A percentile compares a stretch with the other conserved stretches of the same genome.
Evolutionary conservation across 2,888 invertebrate genomes (phyloP).

Genomic region (Pheosia tremula): DNA sequence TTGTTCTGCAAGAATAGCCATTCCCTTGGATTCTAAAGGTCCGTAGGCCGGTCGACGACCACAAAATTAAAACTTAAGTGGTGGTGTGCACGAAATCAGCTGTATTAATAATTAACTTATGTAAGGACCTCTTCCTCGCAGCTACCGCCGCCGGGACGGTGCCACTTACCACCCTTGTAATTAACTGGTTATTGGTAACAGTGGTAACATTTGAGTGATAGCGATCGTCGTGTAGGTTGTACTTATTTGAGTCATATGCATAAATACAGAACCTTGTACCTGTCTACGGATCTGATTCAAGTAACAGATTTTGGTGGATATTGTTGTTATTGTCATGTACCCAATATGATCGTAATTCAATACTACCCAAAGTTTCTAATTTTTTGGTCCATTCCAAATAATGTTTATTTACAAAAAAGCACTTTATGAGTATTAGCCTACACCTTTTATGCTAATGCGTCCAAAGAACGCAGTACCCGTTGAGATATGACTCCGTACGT

Average conservation of each 20-base stretch:
- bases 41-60: no score
- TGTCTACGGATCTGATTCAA: not conserved
- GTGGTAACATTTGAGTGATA: not conserved
- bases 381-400: not conserved
- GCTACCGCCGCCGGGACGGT: constrained; percentile 18
- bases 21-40: no score
- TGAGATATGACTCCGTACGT: not conserved
- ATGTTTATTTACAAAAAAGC: constrained; percentile 7
- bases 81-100: constrained; percentile 18
- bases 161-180: constrained; percentile 26
- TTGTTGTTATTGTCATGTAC: no score
- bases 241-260: not conserved
- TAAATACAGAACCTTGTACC: not conserved
- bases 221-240: not conserved
- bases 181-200: constrained; percentile 17
- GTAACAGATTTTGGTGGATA: no score
- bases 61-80: not conserved
- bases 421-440: constrained; percentile 18
- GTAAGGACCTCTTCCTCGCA: constrained; percentile 23
- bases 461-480: not conserved
- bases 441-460: constrained; percentile 51
- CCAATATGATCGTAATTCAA: no score
- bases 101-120: constrained; percentile 15
- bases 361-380: no score
- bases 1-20: no score